Percentiles rank a stretch among this genome's conserved stretches.
phyloP scores from a whole-genome alignment of 2,888 invertebrate species.

The Drosophila subquinaria region DNA sequence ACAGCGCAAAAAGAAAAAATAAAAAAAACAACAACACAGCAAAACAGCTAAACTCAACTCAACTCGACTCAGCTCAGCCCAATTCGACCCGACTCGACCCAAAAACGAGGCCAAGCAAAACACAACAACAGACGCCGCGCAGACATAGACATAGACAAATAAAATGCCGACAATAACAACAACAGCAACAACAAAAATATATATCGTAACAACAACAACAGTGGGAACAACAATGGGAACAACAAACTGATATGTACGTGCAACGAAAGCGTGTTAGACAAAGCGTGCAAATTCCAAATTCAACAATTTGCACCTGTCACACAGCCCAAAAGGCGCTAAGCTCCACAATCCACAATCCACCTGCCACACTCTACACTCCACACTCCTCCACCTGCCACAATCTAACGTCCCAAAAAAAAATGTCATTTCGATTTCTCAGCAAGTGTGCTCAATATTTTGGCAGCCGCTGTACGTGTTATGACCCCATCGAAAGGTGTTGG shows the following conservation, averaged over 20 bases:
- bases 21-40: conserved; percentile 9
- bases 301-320: conserved; percentile 72
- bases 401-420: background rate
- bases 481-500: conserved; percentile 20
- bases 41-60: conserved; percentile 16
- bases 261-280: conserved; percentile 29
- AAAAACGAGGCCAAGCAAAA: conserved; percentile 45
- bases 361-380: background rate
- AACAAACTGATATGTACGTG: conserved; percentile 48
- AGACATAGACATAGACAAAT: conserved; percentile 48
- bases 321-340: conserved; percentile 29
- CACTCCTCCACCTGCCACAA: background rate
- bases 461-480: conserved; percentile 10
- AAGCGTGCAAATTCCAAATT: conserved; percentile 54
- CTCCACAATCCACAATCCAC: background rate
- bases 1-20: background rate
- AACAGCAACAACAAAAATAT: conserved; percentile 13
- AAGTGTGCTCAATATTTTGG: conserved; percentile 23
- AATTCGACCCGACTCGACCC: conserved; percentile 47
- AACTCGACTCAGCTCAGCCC: conserved; percentile 17
- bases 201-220: conserved; percentile 7
- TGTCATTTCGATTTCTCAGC: background rate
- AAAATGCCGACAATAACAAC: conserved; percentile 32
- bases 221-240: conserved; percentile 17
- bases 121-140: conserved; percentile 43